phyloP scores from a whole-genome alignment of 2,888 invertebrate species.

The Caenorhabditis drosophilae region DNA sequence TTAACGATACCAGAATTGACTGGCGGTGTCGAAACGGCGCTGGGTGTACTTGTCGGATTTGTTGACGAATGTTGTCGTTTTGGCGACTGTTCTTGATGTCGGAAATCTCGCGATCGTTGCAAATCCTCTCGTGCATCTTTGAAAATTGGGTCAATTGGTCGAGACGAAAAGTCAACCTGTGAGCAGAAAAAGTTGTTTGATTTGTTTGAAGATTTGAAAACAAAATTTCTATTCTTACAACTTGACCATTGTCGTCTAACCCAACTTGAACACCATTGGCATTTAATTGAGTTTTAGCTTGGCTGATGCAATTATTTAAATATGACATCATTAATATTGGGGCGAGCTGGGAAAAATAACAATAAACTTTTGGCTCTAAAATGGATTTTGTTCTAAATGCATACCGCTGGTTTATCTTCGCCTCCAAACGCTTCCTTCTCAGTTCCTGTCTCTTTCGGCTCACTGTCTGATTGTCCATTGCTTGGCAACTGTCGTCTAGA shows the following conservation, averaged over 20 bases:
- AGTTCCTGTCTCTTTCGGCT: slow-evolving; percentile 1
- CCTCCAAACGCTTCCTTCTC: slow-evolving; percentile 14
- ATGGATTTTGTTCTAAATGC: too few species aligned
- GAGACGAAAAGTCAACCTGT: slow-evolving; percentile 63
- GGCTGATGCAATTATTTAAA: slow-evolving; percentile 61
- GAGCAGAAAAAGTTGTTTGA: slow-evolving; percentile 21
- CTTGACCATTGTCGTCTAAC: slow-evolving; percentile 52
- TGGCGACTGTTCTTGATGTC: background rate
- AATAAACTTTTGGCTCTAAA: too few species aligned
- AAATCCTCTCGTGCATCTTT: slow-evolving; percentile 59
- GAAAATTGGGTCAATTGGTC: slow-evolving; percentile 65
- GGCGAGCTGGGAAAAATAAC: too few species aligned
- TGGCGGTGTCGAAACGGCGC: too few species aligned
- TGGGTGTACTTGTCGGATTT: too few species aligned
- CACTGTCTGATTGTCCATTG: slow-evolving; percentile 14
- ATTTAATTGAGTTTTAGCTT: slow-evolving; percentile 57
- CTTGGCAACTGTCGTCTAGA: background rate
- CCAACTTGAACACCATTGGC: slow-evolving; percentile 53
- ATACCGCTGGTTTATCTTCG: slow-evolving; percentile 52
- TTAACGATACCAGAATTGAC: too few species aligned
- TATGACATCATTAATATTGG: slow-evolving; percentile 65
- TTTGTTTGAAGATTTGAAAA: background rate
- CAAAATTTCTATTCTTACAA: too few species aligned
- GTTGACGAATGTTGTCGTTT: background rate
- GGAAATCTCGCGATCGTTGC: slow-evolving; percentile 17